Evolutionary conservation across 2,113 vertebrate species (phyloP), one percentile per base, ranked within the genome.

Genomic region (Carettochelys insculpta): DNA sequence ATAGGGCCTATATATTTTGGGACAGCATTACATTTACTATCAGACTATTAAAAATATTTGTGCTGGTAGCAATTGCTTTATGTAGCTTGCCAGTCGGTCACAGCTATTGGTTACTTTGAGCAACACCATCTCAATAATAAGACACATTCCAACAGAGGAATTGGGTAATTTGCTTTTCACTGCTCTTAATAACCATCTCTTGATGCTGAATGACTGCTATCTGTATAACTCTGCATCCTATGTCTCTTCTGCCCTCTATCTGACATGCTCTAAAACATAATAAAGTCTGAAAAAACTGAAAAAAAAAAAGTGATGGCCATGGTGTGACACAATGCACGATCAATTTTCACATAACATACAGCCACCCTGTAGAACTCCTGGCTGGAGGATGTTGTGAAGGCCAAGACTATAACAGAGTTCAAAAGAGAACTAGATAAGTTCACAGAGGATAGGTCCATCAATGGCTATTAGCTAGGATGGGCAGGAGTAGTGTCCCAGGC

Each of bases 31-130:
- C 52, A 3, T 43, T 82, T 25, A 6, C 68, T 85, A 61, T 92
- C 85, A 95, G 90, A 56, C 56, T 53, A 81, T 41, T 88, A 22
- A 43, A 19, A n/a, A 58, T 83, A 80, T 53, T 24, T 81, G 45
- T 38, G 50, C 56, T 90, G 86, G 43, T 88, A 95, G 38, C 88
- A 95, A 93, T 80, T 95, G 90, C 85, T 87, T 73, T 61, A 3
- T 75, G 92, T 73, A 91, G 90, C 27, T 93, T 91, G 52, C 41
- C 85, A 43, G 19, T 13, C 19, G 43, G 20, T 25, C 38, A 25
- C 68, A 73, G 65, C 65, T 68, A 8, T 19, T 68, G 38, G n/a
- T 38, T 68, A 19, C n/a, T 38, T 68, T 19, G n/a, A 68, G n/a
- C 11, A 38, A 8, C 22, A 9, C 65, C 65, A 22, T 38, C 65